These are phyloP conservation scores for Isaurus tuberculatus DNA, from an alignment of 92 coral and sea anemone species.

Conservation along the genomic window DNA sequence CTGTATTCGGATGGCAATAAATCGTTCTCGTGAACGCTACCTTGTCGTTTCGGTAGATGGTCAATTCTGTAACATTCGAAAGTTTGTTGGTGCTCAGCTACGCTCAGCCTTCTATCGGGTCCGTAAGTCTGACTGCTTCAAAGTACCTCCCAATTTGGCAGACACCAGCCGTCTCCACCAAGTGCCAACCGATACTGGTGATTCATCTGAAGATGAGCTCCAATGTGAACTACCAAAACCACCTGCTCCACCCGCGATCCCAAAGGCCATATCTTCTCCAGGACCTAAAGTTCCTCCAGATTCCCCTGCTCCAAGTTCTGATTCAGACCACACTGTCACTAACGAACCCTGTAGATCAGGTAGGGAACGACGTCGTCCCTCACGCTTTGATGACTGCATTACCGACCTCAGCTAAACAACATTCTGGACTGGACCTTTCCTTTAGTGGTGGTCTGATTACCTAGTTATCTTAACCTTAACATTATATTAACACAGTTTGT, in stretches of 20 bases:
- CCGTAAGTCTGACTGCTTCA: background rate
- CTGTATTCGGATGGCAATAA: background rate
- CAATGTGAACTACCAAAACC: background rate
- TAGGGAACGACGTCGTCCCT: background rate
- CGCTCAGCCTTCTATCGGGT: background rate
- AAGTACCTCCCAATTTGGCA: background rate
- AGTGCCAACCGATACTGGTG: background rate
- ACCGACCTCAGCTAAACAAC: background rate
- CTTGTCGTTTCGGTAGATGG: background rate
- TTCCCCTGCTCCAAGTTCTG: conserved; percentile 1
- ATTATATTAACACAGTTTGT: background rate
- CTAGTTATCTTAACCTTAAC: background rate
- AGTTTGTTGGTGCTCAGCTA: background rate
- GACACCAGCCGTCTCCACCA: background rate
- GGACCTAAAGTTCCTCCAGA: conserved; percentile 13
- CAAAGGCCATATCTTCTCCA: conserved; percentile 10
- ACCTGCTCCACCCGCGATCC: conserved; percentile 13
- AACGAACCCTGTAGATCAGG: background rate
- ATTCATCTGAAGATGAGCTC: too few relatives aligned
- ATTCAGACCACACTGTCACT: background rate
- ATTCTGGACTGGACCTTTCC: background rate
- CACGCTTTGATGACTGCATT: background rate
- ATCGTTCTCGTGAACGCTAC: background rate
- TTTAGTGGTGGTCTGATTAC: background rate
- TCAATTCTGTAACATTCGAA: too few relatives aligned